Percentiles rank a stretch among this genome's conserved stretches.
Conservation (phyloP, 2,797 vertebrate species). For the Sparus aurata region DNA sequence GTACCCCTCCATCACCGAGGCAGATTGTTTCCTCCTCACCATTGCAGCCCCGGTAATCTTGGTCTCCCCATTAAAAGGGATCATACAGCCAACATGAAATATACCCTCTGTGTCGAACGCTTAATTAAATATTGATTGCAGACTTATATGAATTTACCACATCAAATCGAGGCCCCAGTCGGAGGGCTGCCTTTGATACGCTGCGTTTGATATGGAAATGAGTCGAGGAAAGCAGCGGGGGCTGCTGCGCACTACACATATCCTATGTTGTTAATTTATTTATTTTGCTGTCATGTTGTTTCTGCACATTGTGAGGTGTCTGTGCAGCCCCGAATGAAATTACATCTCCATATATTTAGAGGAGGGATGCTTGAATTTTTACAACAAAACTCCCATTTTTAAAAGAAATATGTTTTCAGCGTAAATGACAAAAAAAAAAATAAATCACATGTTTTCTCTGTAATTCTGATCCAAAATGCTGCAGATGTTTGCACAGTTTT, state of each 20-base stretch:
- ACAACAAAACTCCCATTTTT: slow-evolving; percentile 2
- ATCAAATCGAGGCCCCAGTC: slow-evolving; percentile 79
- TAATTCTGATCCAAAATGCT: slow-evolving; percentile 72
- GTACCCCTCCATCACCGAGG: slow-evolving; percentile 24
- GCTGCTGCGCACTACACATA: slow-evolving; percentile 70
- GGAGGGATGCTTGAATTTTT: slow-evolving; percentile 51
- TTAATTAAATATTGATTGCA: slow-evolving; percentile 87
- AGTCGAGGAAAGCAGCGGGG: slow-evolving; percentile 73
- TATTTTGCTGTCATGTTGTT: slow-evolving; percentile 81
- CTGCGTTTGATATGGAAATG: slow-evolving; percentile 84
- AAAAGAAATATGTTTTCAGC: slow-evolving; percentile 6
- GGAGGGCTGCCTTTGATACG: slow-evolving; percentile 81
- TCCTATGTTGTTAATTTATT: slow-evolving; percentile 83
- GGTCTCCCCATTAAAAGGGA: slow-evolving; percentile 72
- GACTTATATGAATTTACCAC: slow-evolving; percentile 84
- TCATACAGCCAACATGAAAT: slow-evolving; percentile 81
- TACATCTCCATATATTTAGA: slow-evolving; percentile 56
- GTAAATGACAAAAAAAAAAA: slow-evolving; percentile 18
- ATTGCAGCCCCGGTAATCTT: slow-evolving; percentile 66
- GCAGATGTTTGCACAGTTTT: slow-evolving; percentile 82
- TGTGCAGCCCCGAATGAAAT: slow-evolving; percentile 53
- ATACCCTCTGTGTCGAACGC: slow-evolving; percentile 78
- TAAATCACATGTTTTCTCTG: slow-evolving; percentile 36
- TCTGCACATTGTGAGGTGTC: slow-evolving; percentile 61
- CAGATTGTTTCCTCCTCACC: slow-evolving; percentile 61